Conservation (phyloP, 1,140 invertebrate genomes). For the Panulirus ornatus region DNA sequence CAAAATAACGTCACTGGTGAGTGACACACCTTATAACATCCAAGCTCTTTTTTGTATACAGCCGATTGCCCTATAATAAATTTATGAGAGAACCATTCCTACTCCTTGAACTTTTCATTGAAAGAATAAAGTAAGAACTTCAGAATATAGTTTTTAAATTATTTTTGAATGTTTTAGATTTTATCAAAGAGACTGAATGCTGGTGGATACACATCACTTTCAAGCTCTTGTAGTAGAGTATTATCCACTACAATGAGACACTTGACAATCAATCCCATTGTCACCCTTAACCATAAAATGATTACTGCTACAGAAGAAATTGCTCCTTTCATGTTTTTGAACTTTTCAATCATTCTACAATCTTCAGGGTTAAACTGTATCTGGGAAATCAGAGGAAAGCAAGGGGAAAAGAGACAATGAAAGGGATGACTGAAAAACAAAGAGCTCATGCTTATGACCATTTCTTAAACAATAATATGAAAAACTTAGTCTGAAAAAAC, state of each 20-base stretch:
- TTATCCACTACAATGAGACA: not conserved
- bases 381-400: not conserved
- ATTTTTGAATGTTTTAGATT: too few relatives aligned
- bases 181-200: too few relatives aligned
- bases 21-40: too few relatives aligned
- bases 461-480: slow-evolving; percentile 20
- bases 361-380: not conserved
- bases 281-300: not conserved
- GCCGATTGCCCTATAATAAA: too few relatives aligned
- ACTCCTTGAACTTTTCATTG: too few relatives aligned
- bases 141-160: too few relatives aligned
- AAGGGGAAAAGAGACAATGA: not conserved
- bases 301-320: not conserved
- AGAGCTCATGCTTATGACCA: slow-evolving; percentile 30
- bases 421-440: slow-evolving; percentile 6
- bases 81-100: too few relatives aligned
- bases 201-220: too few relatives aligned
- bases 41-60: too few relatives aligned
- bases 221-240: too few relatives aligned
- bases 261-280: not conserved
- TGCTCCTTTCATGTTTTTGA: not conserved
- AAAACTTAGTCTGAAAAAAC: not conserved
- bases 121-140: not conserved
- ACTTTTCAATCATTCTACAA: slow-evolving; percentile 4
- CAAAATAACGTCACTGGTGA: not conserved